Percentiles rank a stretch among this genome's conserved stretches.
Conservation (phyloP, 2,113 vertebrate genomes). For the Proteles cristata region DNA sequence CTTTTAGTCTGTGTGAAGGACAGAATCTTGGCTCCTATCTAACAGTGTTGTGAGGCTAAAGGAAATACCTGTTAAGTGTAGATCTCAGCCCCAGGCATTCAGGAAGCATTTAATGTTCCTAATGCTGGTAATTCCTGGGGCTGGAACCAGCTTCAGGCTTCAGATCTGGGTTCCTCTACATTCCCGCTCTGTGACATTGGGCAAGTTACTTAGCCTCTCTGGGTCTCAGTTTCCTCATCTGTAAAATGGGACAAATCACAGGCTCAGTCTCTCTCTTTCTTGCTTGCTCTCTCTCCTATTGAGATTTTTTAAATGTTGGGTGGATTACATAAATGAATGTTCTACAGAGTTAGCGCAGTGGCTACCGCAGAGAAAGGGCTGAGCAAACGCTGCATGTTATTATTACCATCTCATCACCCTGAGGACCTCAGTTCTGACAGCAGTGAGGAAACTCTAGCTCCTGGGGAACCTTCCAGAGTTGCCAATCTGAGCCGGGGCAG, state of each 20-base stretch:
- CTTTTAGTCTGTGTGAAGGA: background rate
- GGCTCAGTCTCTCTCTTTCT: background rate
- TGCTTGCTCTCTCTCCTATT: no score
- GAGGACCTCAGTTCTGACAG: background rate
- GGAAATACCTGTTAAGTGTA: background rate
- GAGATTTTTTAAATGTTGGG: background rate
- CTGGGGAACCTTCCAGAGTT: background rate
- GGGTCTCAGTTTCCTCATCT: conserved; percentile 15
- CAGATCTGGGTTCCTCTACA: background rate
- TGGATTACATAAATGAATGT: background rate
- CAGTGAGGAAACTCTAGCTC: background rate
- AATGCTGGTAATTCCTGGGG: background rate
- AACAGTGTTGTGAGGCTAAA: background rate
- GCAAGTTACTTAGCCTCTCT: background rate
- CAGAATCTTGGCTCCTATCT: background rate
- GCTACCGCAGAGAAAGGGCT: background rate
- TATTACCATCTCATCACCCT: background rate
- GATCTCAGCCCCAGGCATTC: background rate
- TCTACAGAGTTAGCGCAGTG: background rate
- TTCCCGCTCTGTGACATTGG: background rate
- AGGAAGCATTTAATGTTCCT: background rate
- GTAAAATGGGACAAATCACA: background rate
- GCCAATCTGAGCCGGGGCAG: background rate
- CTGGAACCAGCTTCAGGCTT: background rate
- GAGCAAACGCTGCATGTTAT: background rate